Evolutionary conservation across 2,888 invertebrate genomes (phyloP).

Genomic region (Dione juno): DNA sequence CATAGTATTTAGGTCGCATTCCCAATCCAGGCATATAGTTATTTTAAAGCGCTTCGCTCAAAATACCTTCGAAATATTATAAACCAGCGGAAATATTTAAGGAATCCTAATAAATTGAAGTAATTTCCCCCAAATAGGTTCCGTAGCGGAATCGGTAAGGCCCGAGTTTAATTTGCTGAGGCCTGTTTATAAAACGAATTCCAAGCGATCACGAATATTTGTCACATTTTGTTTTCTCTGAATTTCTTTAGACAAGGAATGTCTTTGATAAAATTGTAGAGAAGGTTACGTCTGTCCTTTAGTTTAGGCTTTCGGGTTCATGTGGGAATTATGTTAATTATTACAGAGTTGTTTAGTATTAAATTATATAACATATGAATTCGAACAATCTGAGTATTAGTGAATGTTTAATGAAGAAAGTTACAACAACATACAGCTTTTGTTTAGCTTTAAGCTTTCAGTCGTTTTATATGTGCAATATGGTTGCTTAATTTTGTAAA

Average conservation of each 20-base stretch:
- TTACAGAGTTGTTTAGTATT: background rate
- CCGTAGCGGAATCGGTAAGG: constrained; percentile 55
- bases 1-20: constrained; percentile 36
- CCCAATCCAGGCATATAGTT: constrained; percentile 36
- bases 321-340: background rate
- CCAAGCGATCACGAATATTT: constrained; percentile 47
- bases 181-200: constrained; percentile 54
- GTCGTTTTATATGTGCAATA: background rate
- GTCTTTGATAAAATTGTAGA: constrained; percentile 38
- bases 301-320: background rate
- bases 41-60: constrained; percentile 36
- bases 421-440: too few relatives aligned
- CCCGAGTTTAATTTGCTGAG: constrained; percentile 62
- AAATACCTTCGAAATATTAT: constrained; percentile 47
- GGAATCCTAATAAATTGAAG: constrained; percentile 71
- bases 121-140: constrained; percentile 68
- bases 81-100: constrained; percentile 60
- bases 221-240: constrained; percentile 43
- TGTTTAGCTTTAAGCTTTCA: background rate
- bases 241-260: constrained; percentile 36
- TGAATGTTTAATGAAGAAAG: too few relatives aligned
- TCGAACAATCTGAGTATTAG: background rate
- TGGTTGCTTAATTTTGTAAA: background rate
- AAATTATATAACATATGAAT: background rate
- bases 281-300: background rate